Conservation (phyloP, 1,140 invertebrate species). For the Cecropterus lyciades region DNA sequence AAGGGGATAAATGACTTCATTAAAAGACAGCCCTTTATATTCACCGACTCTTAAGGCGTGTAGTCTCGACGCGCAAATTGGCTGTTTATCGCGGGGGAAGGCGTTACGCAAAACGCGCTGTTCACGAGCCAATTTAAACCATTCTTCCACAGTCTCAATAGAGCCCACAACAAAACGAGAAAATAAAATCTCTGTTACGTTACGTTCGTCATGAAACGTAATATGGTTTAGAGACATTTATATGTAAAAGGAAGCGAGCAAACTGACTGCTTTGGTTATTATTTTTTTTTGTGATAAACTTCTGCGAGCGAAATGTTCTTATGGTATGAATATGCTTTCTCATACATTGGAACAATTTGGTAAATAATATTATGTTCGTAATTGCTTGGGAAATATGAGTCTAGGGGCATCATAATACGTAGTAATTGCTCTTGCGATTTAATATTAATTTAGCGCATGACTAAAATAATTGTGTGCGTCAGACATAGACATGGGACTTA, state of each 20-base stretch:
- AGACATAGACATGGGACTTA: too few relatives aligned
- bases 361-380: neutral
- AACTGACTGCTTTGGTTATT: slow-evolving; percentile 21
- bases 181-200: slow-evolving; percentile 59
- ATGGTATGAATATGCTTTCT: neutral
- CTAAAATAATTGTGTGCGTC: too few relatives aligned
- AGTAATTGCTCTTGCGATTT: too few relatives aligned
- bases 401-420: too few relatives aligned
- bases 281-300: too few relatives aligned
- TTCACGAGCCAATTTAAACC: slow-evolving; percentile 67
- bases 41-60: slow-evolving; percentile 49
- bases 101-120: slow-evolving; percentile 59
- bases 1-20: slow-evolving; percentile 63
- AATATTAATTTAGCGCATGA: too few relatives aligned
- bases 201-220: slow-evolving; percentile 42
- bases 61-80: slow-evolving; percentile 63
- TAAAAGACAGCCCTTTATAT: slow-evolving; percentile 60
- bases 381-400: neutral
- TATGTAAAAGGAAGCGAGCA: slow-evolving; percentile 48
- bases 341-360: neutral
- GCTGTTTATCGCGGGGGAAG: slow-evolving; percentile 62
- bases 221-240: slow-evolving; percentile 49
- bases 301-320: neutral
- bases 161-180: slow-evolving; percentile 61
- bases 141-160: slow-evolving; percentile 48